Percentiles rank a stretch among this genome's conserved stretches.
Evolutionary conservation across 2,888 invertebrate species (phyloP).

Genomic region (Diplazon laetatorius): DNA sequence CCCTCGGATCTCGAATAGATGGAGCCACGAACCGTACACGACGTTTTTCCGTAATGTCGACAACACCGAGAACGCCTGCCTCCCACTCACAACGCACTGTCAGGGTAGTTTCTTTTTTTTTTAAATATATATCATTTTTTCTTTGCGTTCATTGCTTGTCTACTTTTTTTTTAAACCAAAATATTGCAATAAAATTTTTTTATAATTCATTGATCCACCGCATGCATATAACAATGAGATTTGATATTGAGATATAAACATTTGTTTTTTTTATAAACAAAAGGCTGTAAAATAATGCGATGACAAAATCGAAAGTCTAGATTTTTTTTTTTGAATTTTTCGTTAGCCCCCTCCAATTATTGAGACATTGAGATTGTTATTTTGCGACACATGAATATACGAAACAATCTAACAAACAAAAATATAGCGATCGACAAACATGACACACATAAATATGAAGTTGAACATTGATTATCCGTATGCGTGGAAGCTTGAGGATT

Average conservation of each 20-base stretch:
- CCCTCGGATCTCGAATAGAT: constrained; percentile 61
- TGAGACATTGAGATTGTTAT: too few species aligned
- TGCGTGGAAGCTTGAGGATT: constrained; percentile 51
- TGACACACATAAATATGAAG: not conserved
- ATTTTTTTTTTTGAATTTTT: too few species aligned
- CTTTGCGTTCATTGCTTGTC: not conserved
- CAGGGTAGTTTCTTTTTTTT: not conserved
- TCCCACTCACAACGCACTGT: not conserved
- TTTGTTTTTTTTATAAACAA: too few species aligned
- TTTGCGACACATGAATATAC: too few species aligned
- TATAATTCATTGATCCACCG: too few species aligned
- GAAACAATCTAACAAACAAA: not conserved
- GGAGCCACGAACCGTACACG: constrained; percentile 69
- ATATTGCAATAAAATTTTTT: too few species aligned
- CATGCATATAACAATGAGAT: constrained; percentile 25
- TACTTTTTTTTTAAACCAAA: not conserved
- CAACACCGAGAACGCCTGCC: not conserved
- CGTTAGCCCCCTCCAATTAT: too few species aligned
- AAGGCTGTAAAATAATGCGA: not conserved
- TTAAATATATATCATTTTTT: too few species aligned
- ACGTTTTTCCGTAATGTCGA: not conserved
- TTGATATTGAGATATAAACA: not conserved
- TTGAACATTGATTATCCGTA: constrained; percentile 24
- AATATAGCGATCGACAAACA: constrained; percentile 1
- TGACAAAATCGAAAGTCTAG: not conserved